Percentiles rank a stretch among this genome's conserved stretches.
Evolutionary conservation across 2,113 vertebrate genomes (phyloP).

Genomic region (Podilymbus podiceps): DNA sequence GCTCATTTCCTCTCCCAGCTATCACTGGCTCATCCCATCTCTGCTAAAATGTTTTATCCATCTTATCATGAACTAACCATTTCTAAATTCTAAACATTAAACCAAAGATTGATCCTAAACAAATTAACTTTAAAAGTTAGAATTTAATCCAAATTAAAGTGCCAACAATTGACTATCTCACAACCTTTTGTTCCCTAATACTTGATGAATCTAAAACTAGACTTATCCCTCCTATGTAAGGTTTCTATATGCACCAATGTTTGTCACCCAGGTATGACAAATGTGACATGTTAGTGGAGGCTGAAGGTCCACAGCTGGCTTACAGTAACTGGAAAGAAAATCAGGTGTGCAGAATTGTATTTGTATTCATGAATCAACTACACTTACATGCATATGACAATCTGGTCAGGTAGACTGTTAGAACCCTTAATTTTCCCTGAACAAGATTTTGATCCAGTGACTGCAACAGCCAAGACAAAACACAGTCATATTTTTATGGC

Average conservation of each 20-base stretch:
- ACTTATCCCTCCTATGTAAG: not conserved
- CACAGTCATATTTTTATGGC: not conserved
- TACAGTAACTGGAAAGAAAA: not conserved
- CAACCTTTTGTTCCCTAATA: not conserved
- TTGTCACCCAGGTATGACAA: not conserved
- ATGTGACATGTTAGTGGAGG: not conserved
- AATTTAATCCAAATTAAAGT: not conserved
- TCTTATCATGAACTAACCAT: rapidly evolving
- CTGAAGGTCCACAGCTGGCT: not conserved
- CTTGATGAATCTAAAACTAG: not conserved
- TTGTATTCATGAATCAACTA: not conserved
- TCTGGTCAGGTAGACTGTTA: not conserved
- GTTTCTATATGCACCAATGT: not conserved
- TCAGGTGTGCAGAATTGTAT: not conserved
- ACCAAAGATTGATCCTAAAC: not conserved
- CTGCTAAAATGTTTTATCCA: not conserved
- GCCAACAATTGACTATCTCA: not conserved
- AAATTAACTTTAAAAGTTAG: not conserved
- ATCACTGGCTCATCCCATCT: not conserved
- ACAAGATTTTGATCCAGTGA: not conserved
- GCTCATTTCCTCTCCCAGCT: rapidly evolving
- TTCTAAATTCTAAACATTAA: not conserved
- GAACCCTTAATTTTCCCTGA: not conserved
- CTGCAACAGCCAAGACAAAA: not conserved
- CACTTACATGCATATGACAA: not conserved